Conservation (phyloP, 2,113 vertebrate genomes). For the Pithys albifrons region DNA sequence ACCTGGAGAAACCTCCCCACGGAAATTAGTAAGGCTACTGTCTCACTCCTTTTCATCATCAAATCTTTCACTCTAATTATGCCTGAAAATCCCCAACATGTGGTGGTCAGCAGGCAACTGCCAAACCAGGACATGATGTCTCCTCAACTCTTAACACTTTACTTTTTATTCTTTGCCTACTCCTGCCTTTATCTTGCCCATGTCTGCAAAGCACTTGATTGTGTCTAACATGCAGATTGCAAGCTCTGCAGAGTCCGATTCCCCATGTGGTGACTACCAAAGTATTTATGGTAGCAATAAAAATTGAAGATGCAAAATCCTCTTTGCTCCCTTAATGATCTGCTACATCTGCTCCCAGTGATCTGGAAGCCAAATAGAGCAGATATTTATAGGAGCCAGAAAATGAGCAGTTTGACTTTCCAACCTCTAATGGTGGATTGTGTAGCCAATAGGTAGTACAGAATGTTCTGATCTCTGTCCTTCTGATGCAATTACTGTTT, state of each 20-base stretch:
- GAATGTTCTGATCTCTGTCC: background rate
- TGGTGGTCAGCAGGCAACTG: background rate
- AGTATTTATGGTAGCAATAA: background rate
- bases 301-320: constrained; percentile 11
- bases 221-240: background rate
- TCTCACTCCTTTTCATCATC: background rate
- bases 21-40: background rate
- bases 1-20: background rate
- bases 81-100: background rate
- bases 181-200: background rate
- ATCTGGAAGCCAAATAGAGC: constrained; percentile 6
- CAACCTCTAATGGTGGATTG: background rate
- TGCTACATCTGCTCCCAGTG: background rate
- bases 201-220: background rate
- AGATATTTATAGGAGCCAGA: constrained; percentile 23
- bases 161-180: background rate
- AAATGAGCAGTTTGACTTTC: background rate
- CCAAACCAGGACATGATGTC: background rate
- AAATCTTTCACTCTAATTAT: background rate
- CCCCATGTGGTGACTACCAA: background rate
- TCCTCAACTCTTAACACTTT: background rate
- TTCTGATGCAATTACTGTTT: background rate
- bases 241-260: background rate
- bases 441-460: background rate
- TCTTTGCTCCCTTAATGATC: background rate